A percentile compares a stretch with the other conserved stretches of the same genome.
phyloP scores from a whole-genome alignment of 2,797 vertebrate species.

The Spatula clypeata region DNA sequence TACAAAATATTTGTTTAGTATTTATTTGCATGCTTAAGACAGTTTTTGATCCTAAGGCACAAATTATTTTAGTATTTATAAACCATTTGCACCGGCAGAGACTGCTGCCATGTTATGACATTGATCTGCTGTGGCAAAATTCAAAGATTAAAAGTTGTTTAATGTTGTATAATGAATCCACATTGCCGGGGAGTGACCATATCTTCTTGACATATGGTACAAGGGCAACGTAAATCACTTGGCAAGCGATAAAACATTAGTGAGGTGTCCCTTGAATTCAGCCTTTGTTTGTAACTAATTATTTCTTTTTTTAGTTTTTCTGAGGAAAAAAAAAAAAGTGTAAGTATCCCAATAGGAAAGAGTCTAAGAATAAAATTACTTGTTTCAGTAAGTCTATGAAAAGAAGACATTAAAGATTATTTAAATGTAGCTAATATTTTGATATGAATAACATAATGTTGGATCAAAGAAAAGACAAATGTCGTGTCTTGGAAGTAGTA shows the following conservation, averaged over 20 bases:
- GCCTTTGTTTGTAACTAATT: not conserved
- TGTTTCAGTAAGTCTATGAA: not conserved
- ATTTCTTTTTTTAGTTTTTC: not conserved
- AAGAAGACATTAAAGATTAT: not conserved
- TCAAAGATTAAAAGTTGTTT: constrained; percentile 2
- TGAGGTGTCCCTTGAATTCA: constrained; percentile 5
- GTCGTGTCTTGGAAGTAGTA: not conserved
- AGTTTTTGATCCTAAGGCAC: not conserved
- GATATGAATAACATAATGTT: not conserved
- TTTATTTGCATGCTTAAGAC: constrained; percentile 70
- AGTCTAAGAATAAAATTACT: not conserved
- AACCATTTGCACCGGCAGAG: not conserved
- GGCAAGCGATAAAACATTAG: not conserved
- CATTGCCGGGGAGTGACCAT: not conserved
- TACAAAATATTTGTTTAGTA: constrained; percentile 80
- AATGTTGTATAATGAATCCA: not conserved
- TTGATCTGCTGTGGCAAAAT: not conserved
- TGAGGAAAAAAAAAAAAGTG: not conserved
- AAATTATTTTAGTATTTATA: not conserved
- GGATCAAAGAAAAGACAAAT: constrained; percentile 2
- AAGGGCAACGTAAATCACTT: not conserved
- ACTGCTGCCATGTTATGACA: not conserved
- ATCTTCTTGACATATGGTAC: not conserved
- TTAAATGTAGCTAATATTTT: constrained; percentile 6
- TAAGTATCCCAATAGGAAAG: not conserved